Base-by-base conservation (phyloP, 2,113 vertebrate genomes). In the Trematocara zebra region DNA sequence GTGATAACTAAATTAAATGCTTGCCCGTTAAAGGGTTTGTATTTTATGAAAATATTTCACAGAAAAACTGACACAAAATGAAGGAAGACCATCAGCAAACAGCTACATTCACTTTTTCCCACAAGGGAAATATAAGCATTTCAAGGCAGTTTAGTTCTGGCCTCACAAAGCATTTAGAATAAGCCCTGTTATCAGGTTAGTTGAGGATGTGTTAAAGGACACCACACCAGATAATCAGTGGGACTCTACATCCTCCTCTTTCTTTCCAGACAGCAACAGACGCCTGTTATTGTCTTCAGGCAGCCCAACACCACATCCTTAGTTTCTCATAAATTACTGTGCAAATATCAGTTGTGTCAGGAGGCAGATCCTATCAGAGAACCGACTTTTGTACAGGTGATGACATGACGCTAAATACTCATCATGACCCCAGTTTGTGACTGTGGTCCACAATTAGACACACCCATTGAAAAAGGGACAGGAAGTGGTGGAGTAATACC, bases 241-340 rank as follows among this genome's bases (percentile, higher is more conserved):
- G 44, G 57, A 44, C 49, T 57, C 54, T 26, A 28, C n/a, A 3
- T 57, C 83, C 57, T 76, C 81, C 64, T 92, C 67, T 81, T 83
- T 33, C 80, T 31, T 33, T 81, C 56, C 74, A 91, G 83, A 88
- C 83, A 52, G 44, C 37, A 82, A 83, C 80, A 89, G 87, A 88
- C 79, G 85, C 89, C 88, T 87, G 85, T 74, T 79, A 80, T 76
- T 86, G 85, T 92, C 91, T 87, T 80, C 61, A 61, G 69, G 57
- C 81, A 31, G 79, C 80, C 35, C 57, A 26, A 85, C 40, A n/a
- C 53, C 84, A 89, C 91, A 88, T 92, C 91, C 85, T 91, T 31
- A 82, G 33, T 11, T 52, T 26, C 42, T 83, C 90, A 91, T 93
- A 87, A 93, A 94, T 93, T 91, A 92, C 7, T 2, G 4, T 10